A percentile compares a stretch with the other conserved stretches of the same genome.
Evolutionary conservation across 2,797 vertebrate genomes (phyloP).

Genomic region (Sebastes steindachneri): DNA sequence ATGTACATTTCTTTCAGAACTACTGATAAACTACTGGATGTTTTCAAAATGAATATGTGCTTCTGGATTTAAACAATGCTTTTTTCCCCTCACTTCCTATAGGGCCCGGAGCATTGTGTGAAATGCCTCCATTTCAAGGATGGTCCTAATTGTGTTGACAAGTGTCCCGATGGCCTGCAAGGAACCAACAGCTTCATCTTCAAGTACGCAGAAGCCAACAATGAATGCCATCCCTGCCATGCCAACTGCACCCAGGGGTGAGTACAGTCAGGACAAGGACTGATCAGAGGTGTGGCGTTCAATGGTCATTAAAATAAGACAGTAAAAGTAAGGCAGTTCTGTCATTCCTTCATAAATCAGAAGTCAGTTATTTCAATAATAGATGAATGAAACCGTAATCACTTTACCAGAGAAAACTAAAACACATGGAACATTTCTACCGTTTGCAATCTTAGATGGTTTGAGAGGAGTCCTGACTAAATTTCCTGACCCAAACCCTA

Average conservation of each 20-base stretch:
- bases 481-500: too few species aligned
- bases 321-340: neutral
- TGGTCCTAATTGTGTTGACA: slow-evolving; percentile 97
- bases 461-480: neutral
- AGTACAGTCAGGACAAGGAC: slow-evolving; percentile 35
- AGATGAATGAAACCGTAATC: neutral
- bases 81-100: neutral
- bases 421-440: neutral
- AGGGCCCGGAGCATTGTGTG: slow-evolving; percentile 95
- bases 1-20: neutral
- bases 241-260: slow-evolving; percentile 94
- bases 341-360: neutral
- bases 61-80: neutral
- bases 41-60: neutral
- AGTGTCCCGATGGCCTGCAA: slow-evolving; percentile 95
- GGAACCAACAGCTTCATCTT: slow-evolving; percentile 97
- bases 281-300: neutral
- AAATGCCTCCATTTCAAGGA: slow-evolving; percentile 96
- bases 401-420: neutral
- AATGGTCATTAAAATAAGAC: neutral
- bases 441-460: neutral
- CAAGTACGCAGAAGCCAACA: slow-evolving; percentile 94
- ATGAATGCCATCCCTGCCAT: slow-evolving; percentile 94
- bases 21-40: neutral
- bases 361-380: neutral